Evolutionary conservation across 2,113 vertebrate species (phyloP), one percentile per base, ranked within the genome.

Genomic region (Pelusios castaneus): DNA sequence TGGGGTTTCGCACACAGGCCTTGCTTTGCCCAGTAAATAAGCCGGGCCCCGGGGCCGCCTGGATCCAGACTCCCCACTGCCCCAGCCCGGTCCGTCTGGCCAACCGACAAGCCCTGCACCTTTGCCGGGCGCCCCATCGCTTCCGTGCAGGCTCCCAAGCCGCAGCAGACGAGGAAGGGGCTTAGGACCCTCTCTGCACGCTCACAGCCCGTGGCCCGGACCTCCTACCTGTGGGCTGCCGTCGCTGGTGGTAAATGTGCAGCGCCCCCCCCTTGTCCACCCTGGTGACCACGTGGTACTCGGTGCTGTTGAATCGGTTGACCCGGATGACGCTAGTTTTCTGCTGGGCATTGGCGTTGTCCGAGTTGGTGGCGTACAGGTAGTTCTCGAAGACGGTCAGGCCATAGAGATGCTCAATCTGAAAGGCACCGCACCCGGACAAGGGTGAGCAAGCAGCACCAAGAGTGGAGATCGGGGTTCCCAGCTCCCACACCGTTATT

Each of bases 381-480:
- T 99, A 99, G 90, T 99, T 99, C 98, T 99, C 99, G 2, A 99
- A 99, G 10, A 99, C 99, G 0, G 99, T 99, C 88, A 99, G 98
- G 13, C 99, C 99, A 0, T 99, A 99, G 58, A 99, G 98, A 90
- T 99, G 99, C 6, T 99, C 99, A 1, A 99, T 99, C 99, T 99
- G 96, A 60, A 92, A 89, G 1, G 43, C 5, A 56, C 38, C 73
- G 0, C 0, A 5, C 2, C 10, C 17, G 27, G 56, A 22, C 0
- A 0, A 1, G 47, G 82, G 19, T 1, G 0, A 58, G 49, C 80
- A n/a, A 24, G 4, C 34, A 1, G 29, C 19, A 49, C 85, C 10
- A 51, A 73, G 52, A 82, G 16, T 14, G 84, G 81, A 70, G 63
- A 3, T 4, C 0, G 3, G 41, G 54, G 43, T 25, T 6, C 11